Percentiles rank a stretch among this genome's conserved stretches.
Conservation (phyloP, 2,113 vertebrate species). For the Telmatochromis sp. region DNA sequence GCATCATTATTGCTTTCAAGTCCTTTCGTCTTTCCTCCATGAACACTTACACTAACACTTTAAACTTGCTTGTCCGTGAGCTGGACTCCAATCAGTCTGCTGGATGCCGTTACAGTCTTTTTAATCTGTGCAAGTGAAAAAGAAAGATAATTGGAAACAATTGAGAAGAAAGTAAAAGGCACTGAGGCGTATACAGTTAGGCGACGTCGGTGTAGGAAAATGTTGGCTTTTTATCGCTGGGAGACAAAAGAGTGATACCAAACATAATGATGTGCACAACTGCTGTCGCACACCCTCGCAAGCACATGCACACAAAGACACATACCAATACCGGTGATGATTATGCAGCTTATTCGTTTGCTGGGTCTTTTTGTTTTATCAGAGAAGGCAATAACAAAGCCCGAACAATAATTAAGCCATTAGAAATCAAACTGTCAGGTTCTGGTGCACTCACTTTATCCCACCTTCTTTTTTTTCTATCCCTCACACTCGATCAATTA, state of each 20-base stretch:
- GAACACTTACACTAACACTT: not conserved
- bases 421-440: slow-evolving; percentile 28
- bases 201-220: slow-evolving; percentile 5
- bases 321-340: not conserved
- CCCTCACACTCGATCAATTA: not conserved
- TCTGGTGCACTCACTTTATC: not conserved
- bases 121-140: slow-evolving; percentile 36
- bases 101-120: not conserved
- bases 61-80: not conserved
- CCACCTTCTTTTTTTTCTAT: not conserved
- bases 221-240: slow-evolving; percentile 25
- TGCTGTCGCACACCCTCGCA: not conserved
- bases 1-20: not conserved
- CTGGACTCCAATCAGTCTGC: slow-evolving; percentile 1
- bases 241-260: slow-evolving; percentile 38
- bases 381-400: slow-evolving; percentile 16
- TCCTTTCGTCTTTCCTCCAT: not conserved
- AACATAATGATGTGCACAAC: slow-evolving; percentile 1
- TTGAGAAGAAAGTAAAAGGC: slow-evolving; percentile 38
- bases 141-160: slow-evolving; percentile 57
- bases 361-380: not conserved
- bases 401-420: slow-evolving; percentile 25
- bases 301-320: not conserved
- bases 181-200: not conserved
- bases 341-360: slow-evolving; percentile 20